Evolutionary conservation across 2,113 vertebrate genomes (phyloP), one percentile per base, ranked within the genome.

Genomic region (Malaclemys terrapin): DNA sequence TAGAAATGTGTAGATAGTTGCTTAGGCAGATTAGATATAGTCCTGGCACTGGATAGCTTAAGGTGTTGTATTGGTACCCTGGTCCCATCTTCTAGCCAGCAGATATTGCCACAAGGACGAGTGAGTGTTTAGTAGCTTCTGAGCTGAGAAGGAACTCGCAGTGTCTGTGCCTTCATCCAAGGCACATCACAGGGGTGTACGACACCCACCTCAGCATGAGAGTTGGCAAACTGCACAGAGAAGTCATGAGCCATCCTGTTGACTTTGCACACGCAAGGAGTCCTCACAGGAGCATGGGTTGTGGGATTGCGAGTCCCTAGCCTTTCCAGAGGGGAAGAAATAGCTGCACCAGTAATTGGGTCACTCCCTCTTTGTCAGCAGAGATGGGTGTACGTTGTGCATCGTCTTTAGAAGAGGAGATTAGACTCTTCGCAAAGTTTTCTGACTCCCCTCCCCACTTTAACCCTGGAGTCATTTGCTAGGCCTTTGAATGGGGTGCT

Each of bases 211-310:
- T 24, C 9, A 25, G n/a, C 24, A 24, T 85, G 3, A 25, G 42
- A 49, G 38, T n/a, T 84, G 57, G 5, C 25, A 85, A 42, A 8
- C 50, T 53, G 11, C 20, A 56, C 25, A 10, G 24, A 0, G 0
- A 9, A 72, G 62, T 42, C 12, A 45, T 80, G 29, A 62, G 52
- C 79, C 49, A 9, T 62, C 59, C 87, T 50, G 11, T 65, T 78
- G 83, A 35, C 53, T 75, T 92, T 31, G 83, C 8, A 8, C 27
- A 52, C 22, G 10, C n/a, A 35, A 19, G 24, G 31, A 47, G 31
- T 35, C 69, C 31, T 16, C 45, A 82, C 5, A 85, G 10, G 56
- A 38, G 12, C 56, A 31, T 24, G 35, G 38, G 38, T 8, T 75
- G 22, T 12, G 22, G n/a, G 38, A 75, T 75, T 20, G 20, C 19